Evolutionary conservation across 2,113 vertebrate genomes (phyloP), one percentile per base, ranked within the genome.

Genomic region (Sminthopsis crassicaudata): DNA sequence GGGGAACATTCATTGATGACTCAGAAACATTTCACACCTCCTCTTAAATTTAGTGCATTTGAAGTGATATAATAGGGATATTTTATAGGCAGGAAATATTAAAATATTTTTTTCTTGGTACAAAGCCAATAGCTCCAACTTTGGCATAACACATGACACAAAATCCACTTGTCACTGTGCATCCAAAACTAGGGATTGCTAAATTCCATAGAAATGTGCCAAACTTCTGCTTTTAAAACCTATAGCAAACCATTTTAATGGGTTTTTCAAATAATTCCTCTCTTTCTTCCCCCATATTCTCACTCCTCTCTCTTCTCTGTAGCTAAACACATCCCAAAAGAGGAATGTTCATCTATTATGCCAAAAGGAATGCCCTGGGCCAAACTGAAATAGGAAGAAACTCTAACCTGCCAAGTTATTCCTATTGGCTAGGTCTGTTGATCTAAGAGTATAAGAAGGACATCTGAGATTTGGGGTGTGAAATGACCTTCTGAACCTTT

Each of bases 11-110:
- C 98, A 96, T 96, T 94, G 90, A 96, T 93, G 96, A 96, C 96
- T 97, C 94, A 97, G 97, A 98, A 98, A 98, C 94, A 93, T 97
- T 98, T 98, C 97, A 97, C 98, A 98, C 97, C 94, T 98, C 94
- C 97, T 95, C 95, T 94, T 96, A 97, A 98, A 98, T 0, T 24
- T 96, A 98, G 96, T 88, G 97, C 94, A 97, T 98, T 95, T 97
- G 94, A 98, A 98, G 94, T 92, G 97, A 98, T 98, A 97, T 97
- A 98, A 97, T 90, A 96, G 14, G 89, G 96, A 90, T 96, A 93
- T 46, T 97, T 98, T 96, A 98, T 91, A 98, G 96, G 46, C 94
- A 98, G 97, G 97, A 98, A 98, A 98, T 94, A 94, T 97, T 98
- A 97, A 98, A 98, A 98, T 98, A 98, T 98, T 98, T 95, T 48